A percentile compares a stretch with the other conserved stretches of the same genome.
phyloP scores from a whole-genome alignment of 2,888 invertebrate genomes.

The Eledone cirrhosa region DNA sequence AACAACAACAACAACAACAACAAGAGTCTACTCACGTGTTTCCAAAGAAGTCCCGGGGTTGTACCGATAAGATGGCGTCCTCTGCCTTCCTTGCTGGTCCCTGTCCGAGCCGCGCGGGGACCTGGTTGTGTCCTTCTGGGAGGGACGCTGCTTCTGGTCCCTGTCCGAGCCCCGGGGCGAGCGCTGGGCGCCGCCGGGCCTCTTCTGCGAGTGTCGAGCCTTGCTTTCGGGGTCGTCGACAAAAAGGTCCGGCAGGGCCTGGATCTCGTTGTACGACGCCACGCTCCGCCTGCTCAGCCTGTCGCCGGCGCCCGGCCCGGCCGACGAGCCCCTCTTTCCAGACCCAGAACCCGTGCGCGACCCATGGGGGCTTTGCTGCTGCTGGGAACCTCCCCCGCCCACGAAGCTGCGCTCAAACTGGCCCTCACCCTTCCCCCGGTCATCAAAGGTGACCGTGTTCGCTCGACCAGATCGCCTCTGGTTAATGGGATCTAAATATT shows the following conservation, averaged over 20 bases:
- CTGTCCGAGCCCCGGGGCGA: too few relatives aligned
- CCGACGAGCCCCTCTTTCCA: neutral
- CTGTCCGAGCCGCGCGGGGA: too few relatives aligned
- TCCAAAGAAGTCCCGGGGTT: too few relatives aligned
- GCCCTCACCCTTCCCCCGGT: neutral
- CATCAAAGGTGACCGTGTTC: conserved; percentile 15
- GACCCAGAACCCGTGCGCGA: neutral
- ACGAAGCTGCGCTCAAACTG: too few relatives aligned
- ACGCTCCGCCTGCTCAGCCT: conserved; percentile 1
- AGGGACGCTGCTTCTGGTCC: too few relatives aligned
- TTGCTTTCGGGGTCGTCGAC: neutral
- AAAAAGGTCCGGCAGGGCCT: neutral
- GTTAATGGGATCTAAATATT: conserved; percentile 1
- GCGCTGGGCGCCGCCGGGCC: too few relatives aligned
- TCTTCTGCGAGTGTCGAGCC: too few relatives aligned
- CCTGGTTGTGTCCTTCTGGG: too few relatives aligned
- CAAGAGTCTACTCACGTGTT: too few relatives aligned
- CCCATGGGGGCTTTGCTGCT: conserved; percentile 4
- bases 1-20: too few relatives aligned
- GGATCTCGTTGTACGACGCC: neutral
- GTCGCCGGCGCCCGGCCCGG: neutral
- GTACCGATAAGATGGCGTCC: too few relatives aligned
- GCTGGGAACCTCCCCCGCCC: neutral
- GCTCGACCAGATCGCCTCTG: neutral
- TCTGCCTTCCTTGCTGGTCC: too few relatives aligned